Conservation (phyloP, 1,140 invertebrate species). For the Drosophila setifemur region DNA sequence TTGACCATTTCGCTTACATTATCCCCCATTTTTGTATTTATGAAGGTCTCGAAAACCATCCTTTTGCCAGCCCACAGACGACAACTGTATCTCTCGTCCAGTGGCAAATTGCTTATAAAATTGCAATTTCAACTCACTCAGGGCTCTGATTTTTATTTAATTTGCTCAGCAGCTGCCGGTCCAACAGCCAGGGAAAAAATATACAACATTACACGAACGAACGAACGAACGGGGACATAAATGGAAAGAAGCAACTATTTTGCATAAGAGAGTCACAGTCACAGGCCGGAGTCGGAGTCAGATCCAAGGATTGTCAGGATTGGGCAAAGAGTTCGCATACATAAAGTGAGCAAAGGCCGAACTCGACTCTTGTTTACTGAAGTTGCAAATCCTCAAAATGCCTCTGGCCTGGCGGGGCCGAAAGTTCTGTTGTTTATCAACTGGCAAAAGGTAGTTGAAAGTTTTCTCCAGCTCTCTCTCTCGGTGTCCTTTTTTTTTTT, state of each 20-base stretch:
- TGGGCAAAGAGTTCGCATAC: neutral
- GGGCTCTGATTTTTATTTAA: slow-evolving; percentile 77
- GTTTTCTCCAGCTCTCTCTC: neutral
- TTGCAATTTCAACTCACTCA: slow-evolving; percentile 74
- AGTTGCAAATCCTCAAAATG: slow-evolving; percentile 65
- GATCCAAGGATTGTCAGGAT: slow-evolving; percentile 19
- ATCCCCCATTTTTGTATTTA: neutral
- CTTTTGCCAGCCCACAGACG: neutral
- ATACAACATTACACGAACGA: slow-evolving; percentile 65
- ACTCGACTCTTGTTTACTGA: slow-evolving; percentile 66
- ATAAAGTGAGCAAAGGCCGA: slow-evolving; percentile 2
- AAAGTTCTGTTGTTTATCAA: slow-evolving; percentile 54
- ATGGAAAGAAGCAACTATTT: slow-evolving; percentile 50
- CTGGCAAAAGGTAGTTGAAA: slow-evolving; percentile 52
- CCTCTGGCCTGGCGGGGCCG: slow-evolving; percentile 50
- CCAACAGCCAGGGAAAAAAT: slow-evolving; percentile 28
- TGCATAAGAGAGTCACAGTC: slow-evolving; percentile 59
- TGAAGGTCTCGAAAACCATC: neutral
- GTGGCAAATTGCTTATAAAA: slow-evolving; percentile 79
- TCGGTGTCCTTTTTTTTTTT: neutral
- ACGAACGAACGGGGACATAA: neutral
- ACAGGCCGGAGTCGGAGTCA: no score
- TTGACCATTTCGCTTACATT: slow-evolving; percentile 18
- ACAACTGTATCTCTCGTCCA: slow-evolving; percentile 23
- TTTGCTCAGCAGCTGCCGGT: slow-evolving; percentile 56